Percentiles rank a stretch among this genome's conserved stretches.
These are phyloP conservation scores for Mayetiola destructor DNA, from an alignment of 2,888 invertebrate species.

Conservation along the genomic window DNA sequence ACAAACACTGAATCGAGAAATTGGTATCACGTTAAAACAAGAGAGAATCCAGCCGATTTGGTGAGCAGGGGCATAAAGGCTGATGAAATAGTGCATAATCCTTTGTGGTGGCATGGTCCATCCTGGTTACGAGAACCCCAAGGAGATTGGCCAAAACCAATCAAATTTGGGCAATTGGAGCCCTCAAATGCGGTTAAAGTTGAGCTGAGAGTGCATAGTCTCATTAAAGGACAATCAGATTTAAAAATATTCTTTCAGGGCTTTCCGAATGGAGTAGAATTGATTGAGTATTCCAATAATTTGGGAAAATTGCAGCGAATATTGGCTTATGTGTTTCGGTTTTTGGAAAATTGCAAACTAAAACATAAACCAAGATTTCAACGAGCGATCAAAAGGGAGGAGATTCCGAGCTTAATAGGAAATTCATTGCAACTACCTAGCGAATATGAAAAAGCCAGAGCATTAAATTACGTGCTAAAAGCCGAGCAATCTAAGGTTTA, in stretches of 20 bases:
- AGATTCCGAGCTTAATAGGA: too few relatives aligned
- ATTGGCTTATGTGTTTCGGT: background rate
- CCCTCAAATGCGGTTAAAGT: background rate
- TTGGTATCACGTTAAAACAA: background rate
- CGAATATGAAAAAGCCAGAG: too few relatives aligned
- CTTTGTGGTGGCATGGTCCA: constrained; percentile 8
- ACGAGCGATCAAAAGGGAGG: too few relatives aligned
- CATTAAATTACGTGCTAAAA: too few relatives aligned
- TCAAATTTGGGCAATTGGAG: background rate
- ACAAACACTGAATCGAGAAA: background rate
- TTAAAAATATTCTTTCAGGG: background rate
- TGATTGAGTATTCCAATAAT: background rate
- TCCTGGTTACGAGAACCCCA: background rate
- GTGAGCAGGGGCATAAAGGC: background rate
- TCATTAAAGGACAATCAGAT: background rate
- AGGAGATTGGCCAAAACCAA: constrained; percentile 9
- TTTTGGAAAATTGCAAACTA: background rate
- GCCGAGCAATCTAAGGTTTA: too few relatives aligned
- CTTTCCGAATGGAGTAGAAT: background rate
- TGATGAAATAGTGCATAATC: background rate
- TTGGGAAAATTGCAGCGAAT: background rate
- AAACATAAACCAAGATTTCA: background rate
- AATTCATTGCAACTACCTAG: too few relatives aligned
- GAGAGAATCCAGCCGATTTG: constrained; percentile 11
- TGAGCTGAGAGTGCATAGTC: background rate